Evolutionary conservation across 2,888 invertebrate species (phyloP), one percentile per base, ranked within the genome.

Genomic region (Mellilla xanthometata): DNA sequence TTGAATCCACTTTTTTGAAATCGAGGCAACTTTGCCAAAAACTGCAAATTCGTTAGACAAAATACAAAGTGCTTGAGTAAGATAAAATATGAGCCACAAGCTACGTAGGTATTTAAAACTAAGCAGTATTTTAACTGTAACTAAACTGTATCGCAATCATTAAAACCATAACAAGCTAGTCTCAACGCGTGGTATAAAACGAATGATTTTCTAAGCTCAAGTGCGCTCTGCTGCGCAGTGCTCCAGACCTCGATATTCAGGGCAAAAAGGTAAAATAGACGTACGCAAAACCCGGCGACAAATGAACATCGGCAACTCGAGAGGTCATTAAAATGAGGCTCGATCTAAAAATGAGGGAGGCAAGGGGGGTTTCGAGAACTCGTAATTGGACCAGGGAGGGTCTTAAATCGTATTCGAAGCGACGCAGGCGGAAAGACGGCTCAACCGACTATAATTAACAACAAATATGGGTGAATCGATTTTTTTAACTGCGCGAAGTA

Each of bases 381-480:
- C 82, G 81, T 88, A 88, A 89, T 87, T 89, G 88, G 88, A 87
- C 82, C 84, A 78, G 87, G 87, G 87, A 84, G 88, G 84, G 84
- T 76, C 81, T 85, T 72, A 82, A 87, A 89, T 87, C 87, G 83
- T 75, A 88, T 89, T 89, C 82, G 80, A 75, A 76, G 67, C 80
- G 78, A 82, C 74, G 76, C 77, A 84, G 76, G 88, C 88, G 89
- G 85, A 89, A 89, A 82, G 86, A 79, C 86, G 83, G 81, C 81
- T 83, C 80, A 81, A 81, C 83, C 83, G 83, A 77, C 80, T 76
- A 86, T 89, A 88, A 89, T 89, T 88, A 88, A 88, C 87, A 86
- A 87, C 88, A 88, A 88, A 89, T 89, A 85, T 88, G 88, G 85
- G 85, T 80, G 78, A 85, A 88, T 88, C 86, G 88, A 87, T 86